Evolutionary conservation across 2,113 vertebrate species (phyloP).

Genomic region (Zosterops hypoxanthus): DNA sequence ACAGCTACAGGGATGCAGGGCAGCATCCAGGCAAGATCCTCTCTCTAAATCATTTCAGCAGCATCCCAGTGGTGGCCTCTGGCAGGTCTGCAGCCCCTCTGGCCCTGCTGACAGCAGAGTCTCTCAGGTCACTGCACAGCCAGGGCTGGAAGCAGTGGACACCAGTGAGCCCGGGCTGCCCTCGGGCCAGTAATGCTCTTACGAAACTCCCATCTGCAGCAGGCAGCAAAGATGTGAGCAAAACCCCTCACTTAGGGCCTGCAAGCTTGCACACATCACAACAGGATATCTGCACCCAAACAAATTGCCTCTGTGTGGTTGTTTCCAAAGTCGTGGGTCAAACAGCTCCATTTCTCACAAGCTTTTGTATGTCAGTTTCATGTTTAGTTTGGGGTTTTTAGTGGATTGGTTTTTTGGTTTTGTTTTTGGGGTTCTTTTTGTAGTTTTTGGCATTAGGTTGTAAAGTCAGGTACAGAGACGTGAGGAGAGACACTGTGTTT

Average conservation of each 20-base stretch:
- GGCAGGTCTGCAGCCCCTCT: background rate
- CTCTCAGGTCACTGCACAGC: constrained; percentile 8
- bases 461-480: background rate
- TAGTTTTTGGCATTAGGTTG: background rate
- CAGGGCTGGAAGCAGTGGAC: background rate
- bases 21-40: background rate
- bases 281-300: background rate
- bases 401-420: rapidly evolving
- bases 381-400: rapidly evolving
- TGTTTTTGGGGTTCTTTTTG: too few relatives aligned
- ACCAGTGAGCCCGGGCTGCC: background rate
- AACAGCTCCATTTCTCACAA: background rate
- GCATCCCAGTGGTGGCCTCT: background rate
- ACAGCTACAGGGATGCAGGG: background rate
- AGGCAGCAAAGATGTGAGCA: background rate
- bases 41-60: background rate
- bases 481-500: background rate
- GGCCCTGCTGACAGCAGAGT: background rate
- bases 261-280: background rate
- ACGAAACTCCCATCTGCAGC: background rate
- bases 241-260: background rate
- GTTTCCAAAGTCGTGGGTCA: background rate
- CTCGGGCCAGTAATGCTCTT: constrained; percentile 12
- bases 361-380: background rate
- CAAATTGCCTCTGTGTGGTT: background rate